Base-by-base conservation (phyloP, 1,140 invertebrate genomes). In the Berghia stephanieae region DNA sequence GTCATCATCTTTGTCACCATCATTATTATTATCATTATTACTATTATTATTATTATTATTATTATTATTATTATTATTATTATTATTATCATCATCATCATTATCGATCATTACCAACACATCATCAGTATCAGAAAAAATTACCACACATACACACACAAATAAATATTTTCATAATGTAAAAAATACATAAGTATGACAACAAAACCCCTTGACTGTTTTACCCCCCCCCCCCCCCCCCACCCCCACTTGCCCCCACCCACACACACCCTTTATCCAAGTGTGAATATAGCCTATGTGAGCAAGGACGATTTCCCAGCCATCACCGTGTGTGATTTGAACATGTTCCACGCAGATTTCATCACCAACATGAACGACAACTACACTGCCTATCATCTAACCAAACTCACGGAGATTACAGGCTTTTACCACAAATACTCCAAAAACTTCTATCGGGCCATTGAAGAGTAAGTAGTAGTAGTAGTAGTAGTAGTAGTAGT, bases 311-410 rank as follows among this genome's bases (percentile, higher is more conserved):
- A 81, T 71, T 81, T 81, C 57, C 80, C 80, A 0, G 52, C 78
- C 18, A 46, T 81, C 44, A 81, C 80, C 40, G 49, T 81, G 57
- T 81, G 80, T 31, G 78, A 81, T 69, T 76, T 78, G 27, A 81
- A 81, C 72, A 63, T 78, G 3, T 78, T 80, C 43, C 77, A 80
- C 63, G 42, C 10, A 1, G 31, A 2, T 43, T 18, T 43, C n/a
- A n/a, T 57, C 3, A 36, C 27, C 3, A 42, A 70, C 8, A 21
- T 55, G 3, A 74, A 52, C 3, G 66, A 68, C 34, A 57, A 36
- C 49, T 31, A 5, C 44, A 70, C 75, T 2, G 44, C 46, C 5
- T 49, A 27, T 21, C 36, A 68, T 38, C 36, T 69, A 36, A 67
- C 67, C 24, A 38, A 57, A 18, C 44, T 77, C n/a, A 69, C 36